These are phyloP conservation scores for Abscondita cerata DNA, from an alignment of 2,888 invertebrate genomes.

Conservation along the genomic window DNA sequence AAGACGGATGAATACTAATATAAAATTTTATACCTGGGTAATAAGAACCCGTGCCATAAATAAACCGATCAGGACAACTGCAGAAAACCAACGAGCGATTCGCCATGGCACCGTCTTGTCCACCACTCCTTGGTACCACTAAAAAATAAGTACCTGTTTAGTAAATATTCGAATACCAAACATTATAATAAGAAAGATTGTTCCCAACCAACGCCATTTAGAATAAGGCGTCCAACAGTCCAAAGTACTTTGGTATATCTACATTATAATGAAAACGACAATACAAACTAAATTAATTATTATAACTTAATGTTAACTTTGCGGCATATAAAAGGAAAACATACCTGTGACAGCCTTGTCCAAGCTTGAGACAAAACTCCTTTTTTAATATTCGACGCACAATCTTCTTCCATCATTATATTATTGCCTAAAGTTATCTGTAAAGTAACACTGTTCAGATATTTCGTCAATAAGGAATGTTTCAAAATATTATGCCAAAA, in stretches of 20 bases:
- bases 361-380: conserved; percentile 71
- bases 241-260: conserved; percentile 84
- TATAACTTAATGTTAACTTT: not conserved
- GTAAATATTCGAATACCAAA: conserved; percentile 84
- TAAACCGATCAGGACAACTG: conserved; percentile 54
- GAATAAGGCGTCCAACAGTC: conserved; percentile 88
- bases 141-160: conserved; percentile 72
- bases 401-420: conserved; percentile 74
- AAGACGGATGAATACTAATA: conserved; percentile 30
- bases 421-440: conserved; percentile 24
- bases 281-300: not conserved
- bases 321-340: not conserved
- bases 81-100: conserved; percentile 57
- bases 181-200: conserved; percentile 70
- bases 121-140: conserved; percentile 62
- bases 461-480: too few species aligned
- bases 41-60: conserved; percentile 59
- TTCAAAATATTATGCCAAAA: not conserved
- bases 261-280: conserved; percentile 31
- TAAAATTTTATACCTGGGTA: conserved; percentile 55
- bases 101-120: conserved; percentile 61
- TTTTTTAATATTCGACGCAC: conserved; percentile 65
- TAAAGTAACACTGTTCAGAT: conserved; percentile 2
- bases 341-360: conserved; percentile 73
- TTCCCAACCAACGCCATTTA: conserved; percentile 80